Evolutionary conservation across 1,140 invertebrate genomes (phyloP), one percentile per base, ranked within the genome.

Genomic region (Chironomus striatipennis): DNA sequence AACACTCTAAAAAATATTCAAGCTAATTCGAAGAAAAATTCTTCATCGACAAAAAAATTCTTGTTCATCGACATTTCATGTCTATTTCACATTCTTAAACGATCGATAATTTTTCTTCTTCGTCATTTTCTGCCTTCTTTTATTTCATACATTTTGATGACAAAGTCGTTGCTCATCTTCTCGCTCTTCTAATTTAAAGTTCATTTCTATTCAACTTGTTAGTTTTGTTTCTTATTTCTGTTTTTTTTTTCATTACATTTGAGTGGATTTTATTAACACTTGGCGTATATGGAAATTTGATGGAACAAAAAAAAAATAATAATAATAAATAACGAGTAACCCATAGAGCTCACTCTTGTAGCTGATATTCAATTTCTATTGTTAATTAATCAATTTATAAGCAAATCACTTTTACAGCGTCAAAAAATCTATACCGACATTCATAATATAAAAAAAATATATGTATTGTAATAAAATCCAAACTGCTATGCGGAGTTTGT

Each of bases 321-420:
- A 34, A 34, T 34, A 34, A 34, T 34, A 34, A 34, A 34, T 34
- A 34, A 34, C 24, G 24, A 34, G 24, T 34, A 34, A 34, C 24
- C 24, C 24, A 34, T 34, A 57, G 12, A 12, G 4, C 47, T 5
- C 47, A n/a, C 47, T 70, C 18, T 7, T 20, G 2, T 17, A 21
- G 65, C 18, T 17, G 18, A 21, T 70, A 70, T 20, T 70, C 65
- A 70, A 70, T 70, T 18, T 70, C 47, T 57, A 57, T 57, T 57
- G 12, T 70, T 70, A 70, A 70, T 70, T 70, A 70, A 20, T 70
- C 65, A 70, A 70, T 70, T 70, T 70, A 21, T 70, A 70, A 70
- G 65, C 65, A 21, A 70, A 70, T 70, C 65, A 70, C 65, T 70
- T 21, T 18, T 20, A 70, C 65, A 70, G 65, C 65, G 20, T 18